Evolutionary conservation across 2,797 vertebrate species (phyloP).

Genomic region (Lepus townsendii): DNA sequence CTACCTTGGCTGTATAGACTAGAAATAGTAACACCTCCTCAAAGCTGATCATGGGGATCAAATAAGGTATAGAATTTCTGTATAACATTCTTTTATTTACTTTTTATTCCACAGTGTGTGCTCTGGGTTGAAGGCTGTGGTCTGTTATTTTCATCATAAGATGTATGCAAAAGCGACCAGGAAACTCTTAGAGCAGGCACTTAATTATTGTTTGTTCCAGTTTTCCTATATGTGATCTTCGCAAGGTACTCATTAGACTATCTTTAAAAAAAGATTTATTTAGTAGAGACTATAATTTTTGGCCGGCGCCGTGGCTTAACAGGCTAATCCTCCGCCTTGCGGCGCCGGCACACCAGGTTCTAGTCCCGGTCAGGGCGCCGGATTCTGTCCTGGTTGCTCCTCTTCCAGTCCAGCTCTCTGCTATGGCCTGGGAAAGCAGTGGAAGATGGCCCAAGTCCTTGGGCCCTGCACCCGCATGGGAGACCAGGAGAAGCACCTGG

Average conservation of each 20-base stretch:
- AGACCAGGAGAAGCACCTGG: too few species aligned
- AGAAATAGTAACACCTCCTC: background rate
- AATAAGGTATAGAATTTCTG: background rate
- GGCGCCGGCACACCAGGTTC: too few species aligned
- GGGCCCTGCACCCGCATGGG: too few species aligned
- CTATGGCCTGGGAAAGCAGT: too few species aligned
- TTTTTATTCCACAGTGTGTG: background rate
- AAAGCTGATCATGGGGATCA: background rate
- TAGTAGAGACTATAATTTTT: background rate
- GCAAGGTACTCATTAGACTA: constrained; percentile 11
- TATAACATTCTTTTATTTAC: constrained; percentile 13
- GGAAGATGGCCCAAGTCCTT: too few species aligned
- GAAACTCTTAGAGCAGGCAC: constrained; percentile 21
- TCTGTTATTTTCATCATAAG: background rate
- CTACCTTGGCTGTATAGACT: background rate
- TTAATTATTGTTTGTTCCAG: constrained; percentile 37
- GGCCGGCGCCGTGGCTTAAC: too few species aligned
- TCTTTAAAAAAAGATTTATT: background rate
- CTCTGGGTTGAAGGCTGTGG: background rate
- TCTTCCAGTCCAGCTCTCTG: too few species aligned
- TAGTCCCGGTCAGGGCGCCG: too few species aligned
- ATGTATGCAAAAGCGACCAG: background rate
- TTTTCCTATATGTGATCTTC: background rate
- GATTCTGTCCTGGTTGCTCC: too few species aligned
- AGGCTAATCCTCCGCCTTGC: too few species aligned